Conservation (phyloP, 2,113 vertebrate genomes). For the Myrmophylax atrothorax region DNA sequence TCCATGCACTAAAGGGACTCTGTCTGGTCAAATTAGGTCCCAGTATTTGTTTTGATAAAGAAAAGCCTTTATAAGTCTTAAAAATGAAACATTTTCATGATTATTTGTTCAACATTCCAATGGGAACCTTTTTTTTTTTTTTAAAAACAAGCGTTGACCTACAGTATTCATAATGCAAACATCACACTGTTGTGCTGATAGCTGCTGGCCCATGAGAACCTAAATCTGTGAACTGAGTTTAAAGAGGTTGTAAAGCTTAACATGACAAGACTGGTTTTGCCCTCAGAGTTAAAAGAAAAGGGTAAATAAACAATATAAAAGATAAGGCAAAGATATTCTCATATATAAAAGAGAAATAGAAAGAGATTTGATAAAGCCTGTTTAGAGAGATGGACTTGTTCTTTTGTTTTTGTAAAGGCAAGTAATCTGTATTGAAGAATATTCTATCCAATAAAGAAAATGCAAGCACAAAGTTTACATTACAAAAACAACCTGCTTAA, state of each 20-base stretch:
- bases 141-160: neutral
- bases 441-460: neutral
- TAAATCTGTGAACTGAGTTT: neutral
- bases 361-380: neutral
- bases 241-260: neutral
- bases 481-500: neutral
- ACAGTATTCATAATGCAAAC: neutral
- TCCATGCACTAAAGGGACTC: conserved; percentile 2
- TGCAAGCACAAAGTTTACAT: neutral
- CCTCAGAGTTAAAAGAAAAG: neutral
- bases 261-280: neutral
- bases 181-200: neutral
- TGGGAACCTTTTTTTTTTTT: neutral
- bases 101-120: conserved; percentile 26
- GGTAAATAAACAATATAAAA: neutral
- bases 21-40: conserved; percentile 27
- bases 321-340: neutral
- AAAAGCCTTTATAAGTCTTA: neutral
- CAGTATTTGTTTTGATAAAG: conserved; percentile 19
- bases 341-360: neutral
- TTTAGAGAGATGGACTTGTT: neutral
- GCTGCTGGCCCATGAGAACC: neutral
- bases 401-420: neutral
- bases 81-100: conserved; percentile 13
- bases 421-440: neutral